Conservation (phyloP, 2,113 vertebrate genomes). For the Larimichthys polyactis region DNA sequence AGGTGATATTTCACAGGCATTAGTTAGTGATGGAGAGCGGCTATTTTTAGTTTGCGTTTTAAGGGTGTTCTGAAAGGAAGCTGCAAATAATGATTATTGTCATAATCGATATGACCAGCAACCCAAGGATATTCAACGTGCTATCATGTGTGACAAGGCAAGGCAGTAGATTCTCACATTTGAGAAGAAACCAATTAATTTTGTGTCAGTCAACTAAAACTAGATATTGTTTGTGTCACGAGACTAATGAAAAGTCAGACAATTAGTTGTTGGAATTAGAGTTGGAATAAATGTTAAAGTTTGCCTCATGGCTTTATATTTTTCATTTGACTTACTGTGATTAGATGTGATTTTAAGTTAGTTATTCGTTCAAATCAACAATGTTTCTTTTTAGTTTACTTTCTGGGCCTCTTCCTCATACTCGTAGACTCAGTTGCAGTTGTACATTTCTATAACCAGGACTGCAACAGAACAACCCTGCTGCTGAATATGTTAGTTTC, state of each 20-base stretch:
- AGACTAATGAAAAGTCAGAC: not conserved
- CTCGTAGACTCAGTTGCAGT: not conserved
- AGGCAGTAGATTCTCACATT: not conserved
- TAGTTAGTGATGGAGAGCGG: not conserved
- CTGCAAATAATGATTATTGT: not conserved
- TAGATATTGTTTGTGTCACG: too few relatives aligned
- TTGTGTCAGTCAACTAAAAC: not conserved
- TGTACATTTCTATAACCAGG: not conserved
- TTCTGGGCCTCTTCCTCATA: not conserved
- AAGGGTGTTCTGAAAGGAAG: slow-evolving; percentile 5
- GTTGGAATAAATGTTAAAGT: not conserved
- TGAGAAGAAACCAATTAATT: not conserved
- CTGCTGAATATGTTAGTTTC: not conserved
- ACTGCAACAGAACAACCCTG: not conserved
- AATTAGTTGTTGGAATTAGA: too few relatives aligned
- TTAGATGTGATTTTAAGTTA: not conserved
- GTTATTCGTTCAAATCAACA: too few relatives aligned
- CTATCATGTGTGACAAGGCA: not conserved
- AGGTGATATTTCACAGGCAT: not conserved
- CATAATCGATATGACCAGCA: not conserved
- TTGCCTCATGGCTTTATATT: not conserved
- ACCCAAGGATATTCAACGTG: not conserved
- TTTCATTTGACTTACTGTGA: not conserved
- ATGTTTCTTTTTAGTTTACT: too few relatives aligned
- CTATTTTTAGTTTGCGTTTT: slow-evolving; percentile 21